A percentile compares a stretch with the other conserved stretches of the same genome.
These are phyloP conservation scores for Crambe crambe DNA, from an alignment of 37 sponge, comb jelly and placozoan genomes.

Conservation along the genomic window DNA sequence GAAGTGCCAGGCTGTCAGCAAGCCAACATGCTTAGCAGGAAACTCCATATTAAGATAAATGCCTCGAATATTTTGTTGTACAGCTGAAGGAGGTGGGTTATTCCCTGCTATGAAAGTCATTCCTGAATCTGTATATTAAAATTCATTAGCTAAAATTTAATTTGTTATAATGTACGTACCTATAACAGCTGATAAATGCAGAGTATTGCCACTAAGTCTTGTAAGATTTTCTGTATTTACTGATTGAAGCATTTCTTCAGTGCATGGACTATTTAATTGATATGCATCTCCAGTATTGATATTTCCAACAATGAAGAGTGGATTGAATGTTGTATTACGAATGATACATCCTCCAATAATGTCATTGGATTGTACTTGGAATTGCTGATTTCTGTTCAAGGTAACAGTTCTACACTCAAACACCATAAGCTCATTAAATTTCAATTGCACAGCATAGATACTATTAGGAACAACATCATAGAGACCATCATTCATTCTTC, in stretches of 20 bases:
- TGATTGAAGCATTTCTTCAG: neutral
- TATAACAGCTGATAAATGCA: neutral
- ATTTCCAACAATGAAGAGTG: neutral
- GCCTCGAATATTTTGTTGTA: too few relatives aligned
- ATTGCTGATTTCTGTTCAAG: neutral
- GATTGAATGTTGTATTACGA: neutral
- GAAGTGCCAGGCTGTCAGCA: too few relatives aligned
- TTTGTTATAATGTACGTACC: too few relatives aligned
- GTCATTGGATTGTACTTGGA: conserved; percentile 6
- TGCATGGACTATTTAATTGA: neutral
- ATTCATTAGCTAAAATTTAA: too few relatives aligned
- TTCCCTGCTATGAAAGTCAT: too few relatives aligned
- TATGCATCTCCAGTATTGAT: neutral
- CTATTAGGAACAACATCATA: neutral
- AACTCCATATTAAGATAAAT: too few relatives aligned
- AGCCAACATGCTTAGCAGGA: too few relatives aligned
- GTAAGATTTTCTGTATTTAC: neutral
- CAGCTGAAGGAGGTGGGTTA: too few relatives aligned
- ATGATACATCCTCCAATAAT: conserved; percentile 11
- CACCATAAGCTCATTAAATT: neutral
- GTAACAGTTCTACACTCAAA: neutral
- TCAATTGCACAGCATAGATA: neutral
- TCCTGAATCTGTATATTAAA: too few relatives aligned
- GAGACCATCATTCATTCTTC: neutral
- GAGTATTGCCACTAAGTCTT: neutral